phyloP scores from a whole-genome alignment of 2,113 vertebrate genomes.

The Psilopsiagon aymara region DNA sequence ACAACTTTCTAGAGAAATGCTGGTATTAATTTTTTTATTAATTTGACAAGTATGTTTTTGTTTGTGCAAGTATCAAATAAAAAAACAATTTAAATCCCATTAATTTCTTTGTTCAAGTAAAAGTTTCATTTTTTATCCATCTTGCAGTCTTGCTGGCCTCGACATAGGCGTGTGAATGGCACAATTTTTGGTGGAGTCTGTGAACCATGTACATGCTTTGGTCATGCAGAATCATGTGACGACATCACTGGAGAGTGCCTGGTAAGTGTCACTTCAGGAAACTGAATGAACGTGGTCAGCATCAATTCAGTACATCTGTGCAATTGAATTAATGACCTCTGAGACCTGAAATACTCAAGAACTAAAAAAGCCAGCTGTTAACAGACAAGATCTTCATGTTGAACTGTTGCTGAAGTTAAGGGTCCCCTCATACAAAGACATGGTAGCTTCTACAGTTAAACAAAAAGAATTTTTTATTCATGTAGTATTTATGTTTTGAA shows the following conservation, averaged over 20 bases:
- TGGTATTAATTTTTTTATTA: background rate
- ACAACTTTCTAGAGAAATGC: background rate
- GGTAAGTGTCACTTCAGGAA: conserved; percentile 70
- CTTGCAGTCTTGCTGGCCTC: conserved; percentile 80
- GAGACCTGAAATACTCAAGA: background rate
- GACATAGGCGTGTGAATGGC: conserved; percentile 81
- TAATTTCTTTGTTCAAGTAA: background rate
- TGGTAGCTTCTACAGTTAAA: background rate
- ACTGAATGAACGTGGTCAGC: background rate
- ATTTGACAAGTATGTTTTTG: background rate
- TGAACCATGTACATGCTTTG: conserved; percentile 80
- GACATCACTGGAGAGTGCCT: conserved; percentile 82
- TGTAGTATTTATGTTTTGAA: background rate
- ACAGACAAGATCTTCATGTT: background rate
- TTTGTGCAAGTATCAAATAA: background rate
- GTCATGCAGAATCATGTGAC: conserved; percentile 80
- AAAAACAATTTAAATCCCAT: rapidly evolving
- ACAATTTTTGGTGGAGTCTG: conserved; percentile 82
- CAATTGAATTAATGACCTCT: background rate
- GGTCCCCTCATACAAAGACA: background rate
- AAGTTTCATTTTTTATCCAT: background rate
- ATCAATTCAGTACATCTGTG: background rate
- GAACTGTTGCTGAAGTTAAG: background rate
- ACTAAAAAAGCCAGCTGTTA: background rate
- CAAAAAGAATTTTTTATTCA: background rate